Conservation (phyloP, 2,888 invertebrate species). For the Cenopis cana region DNA sequence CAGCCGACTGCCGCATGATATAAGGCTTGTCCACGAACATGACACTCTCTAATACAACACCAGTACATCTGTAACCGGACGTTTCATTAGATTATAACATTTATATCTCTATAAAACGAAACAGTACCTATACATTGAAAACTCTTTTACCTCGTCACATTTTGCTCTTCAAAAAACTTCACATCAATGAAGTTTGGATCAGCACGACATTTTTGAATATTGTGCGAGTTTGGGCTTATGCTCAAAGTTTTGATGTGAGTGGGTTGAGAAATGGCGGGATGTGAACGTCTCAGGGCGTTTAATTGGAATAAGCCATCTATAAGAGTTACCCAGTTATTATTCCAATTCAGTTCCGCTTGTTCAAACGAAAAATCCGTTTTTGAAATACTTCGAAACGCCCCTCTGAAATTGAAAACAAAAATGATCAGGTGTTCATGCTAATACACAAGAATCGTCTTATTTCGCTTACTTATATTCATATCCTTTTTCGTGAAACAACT, state of each 20-base stretch:
- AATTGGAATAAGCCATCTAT: slow-evolving; percentile 43
- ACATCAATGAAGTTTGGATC: slow-evolving; percentile 4
- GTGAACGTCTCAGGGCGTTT: slow-evolving; percentile 21
- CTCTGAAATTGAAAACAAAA: slow-evolving; percentile 38
- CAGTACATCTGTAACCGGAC: slow-evolving; percentile 7
- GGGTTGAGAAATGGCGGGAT: slow-evolving; percentile 32
- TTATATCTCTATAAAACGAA: background rate
- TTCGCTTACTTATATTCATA: slow-evolving; percentile 35
- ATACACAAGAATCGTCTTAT: background rate
- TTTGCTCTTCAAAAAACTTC: background rate
- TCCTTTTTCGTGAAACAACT: slow-evolving; percentile 38
- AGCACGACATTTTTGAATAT: background rate
- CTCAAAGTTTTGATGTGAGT: slow-evolving; percentile 22
- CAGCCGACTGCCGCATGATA: background rate
- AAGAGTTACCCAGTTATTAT: slow-evolving; percentile 42
- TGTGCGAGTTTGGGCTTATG: background rate
- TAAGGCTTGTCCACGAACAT: slow-evolving; percentile 20
- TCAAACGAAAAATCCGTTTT: slow-evolving; percentile 5
- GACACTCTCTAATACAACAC: slow-evolving; percentile 10
- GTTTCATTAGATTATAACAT: background rate
- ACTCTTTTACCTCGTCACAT: slow-evolving; percentile 18
- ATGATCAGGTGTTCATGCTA: background rate
- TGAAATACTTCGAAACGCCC: slow-evolving; percentile 42
- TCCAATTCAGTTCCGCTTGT: slow-evolving; percentile 36
- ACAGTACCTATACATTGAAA: background rate